phyloP scores from a whole-genome alignment of 1,140 invertebrate genomes.

The Sinella curviseta region DNA sequence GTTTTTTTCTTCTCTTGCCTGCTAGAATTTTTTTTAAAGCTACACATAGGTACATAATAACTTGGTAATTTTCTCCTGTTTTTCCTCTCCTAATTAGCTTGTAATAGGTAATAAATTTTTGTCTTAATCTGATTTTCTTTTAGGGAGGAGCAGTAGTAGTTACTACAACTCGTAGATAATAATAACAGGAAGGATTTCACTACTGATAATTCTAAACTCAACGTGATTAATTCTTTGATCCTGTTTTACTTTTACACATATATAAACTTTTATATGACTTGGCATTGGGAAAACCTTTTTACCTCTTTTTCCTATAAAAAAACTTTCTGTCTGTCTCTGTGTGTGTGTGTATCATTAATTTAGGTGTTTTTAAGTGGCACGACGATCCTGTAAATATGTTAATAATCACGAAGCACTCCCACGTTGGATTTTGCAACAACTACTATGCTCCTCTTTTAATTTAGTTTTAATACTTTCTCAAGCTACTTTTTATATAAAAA shows the following conservation, averaged over 20 bases:
- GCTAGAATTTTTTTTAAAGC: not conserved
- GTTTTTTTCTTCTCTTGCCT: not conserved
- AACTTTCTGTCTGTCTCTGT: not conserved
- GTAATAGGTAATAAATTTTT: constrained; percentile 14
- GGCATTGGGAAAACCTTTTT: not conserved
- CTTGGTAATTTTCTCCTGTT: constrained; percentile 11
- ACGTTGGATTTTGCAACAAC: too few species aligned
- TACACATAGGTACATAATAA: too few species aligned
- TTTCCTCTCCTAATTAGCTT: constrained; percentile 2
- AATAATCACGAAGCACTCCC: not conserved
- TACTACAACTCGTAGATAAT: too few species aligned
- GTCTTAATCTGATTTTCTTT: not conserved
- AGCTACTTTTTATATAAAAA: too few species aligned
- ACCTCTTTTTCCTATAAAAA: too few species aligned
- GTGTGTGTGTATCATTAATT: not conserved
- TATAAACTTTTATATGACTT: too few species aligned
- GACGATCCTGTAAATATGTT: not conserved
- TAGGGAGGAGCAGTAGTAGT: not conserved
- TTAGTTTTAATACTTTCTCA: not conserved
- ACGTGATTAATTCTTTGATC: constrained; percentile 5
- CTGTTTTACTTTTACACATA: not conserved
- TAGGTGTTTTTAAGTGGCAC: not conserved
- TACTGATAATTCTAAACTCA: constrained; percentile 5
- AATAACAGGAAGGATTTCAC: not conserved
- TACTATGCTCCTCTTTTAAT: too few species aligned